phyloP scores from a whole-genome alignment of 2,888 invertebrate species.

The Rhabditophanes sp. region DNA sequence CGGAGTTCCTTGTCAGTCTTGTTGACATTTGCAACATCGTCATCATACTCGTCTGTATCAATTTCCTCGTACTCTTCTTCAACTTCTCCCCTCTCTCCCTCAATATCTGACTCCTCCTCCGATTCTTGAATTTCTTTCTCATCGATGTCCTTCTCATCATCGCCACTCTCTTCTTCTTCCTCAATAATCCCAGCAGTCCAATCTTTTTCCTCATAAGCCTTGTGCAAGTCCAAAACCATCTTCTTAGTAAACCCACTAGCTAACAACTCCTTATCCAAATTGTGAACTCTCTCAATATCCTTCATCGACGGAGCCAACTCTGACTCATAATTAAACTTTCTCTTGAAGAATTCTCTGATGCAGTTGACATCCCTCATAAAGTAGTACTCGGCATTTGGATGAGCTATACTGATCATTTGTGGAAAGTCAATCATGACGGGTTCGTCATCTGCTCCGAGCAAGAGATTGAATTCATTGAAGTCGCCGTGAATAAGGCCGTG shows the following conservation, averaged over 20 bases:
- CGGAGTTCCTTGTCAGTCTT: slow-evolving; percentile 11
- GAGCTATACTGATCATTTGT: slow-evolving; percentile 90
- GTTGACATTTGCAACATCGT: slow-evolving; percentile 1
- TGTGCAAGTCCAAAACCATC: slow-evolving; percentile 38
- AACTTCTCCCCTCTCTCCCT: too few species aligned
- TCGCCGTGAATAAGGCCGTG: slow-evolving; percentile 95
- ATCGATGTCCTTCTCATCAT: slow-evolving; percentile 12
- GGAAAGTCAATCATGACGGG: slow-evolving; percentile 90
- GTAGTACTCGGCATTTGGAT: slow-evolving; percentile 72
- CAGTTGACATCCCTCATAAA: slow-evolving; percentile 89
- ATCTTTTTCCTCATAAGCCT: slow-evolving; percentile 14
- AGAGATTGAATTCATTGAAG: slow-evolving; percentile 96
- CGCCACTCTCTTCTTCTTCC: slow-evolving; percentile 9
- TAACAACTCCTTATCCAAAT: slow-evolving; percentile 69
- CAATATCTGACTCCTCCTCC: slow-evolving; percentile 7
- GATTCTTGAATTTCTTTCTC: slow-evolving; percentile 7
- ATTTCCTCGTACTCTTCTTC: slow-evolving; percentile 6
- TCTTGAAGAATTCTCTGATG: slow-evolving; percentile 66
- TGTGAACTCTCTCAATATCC: slow-evolving; percentile 53
- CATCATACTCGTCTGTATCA: too few species aligned
- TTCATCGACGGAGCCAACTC: slow-evolving; percentile 48
- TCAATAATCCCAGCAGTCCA: too few species aligned
- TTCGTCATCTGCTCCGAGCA: slow-evolving; percentile 59
- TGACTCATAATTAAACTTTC: slow-evolving; percentile 74
- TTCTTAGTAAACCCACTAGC: slow-evolving; percentile 75